These are phyloP conservation scores for Chrysopilus asiliformis DNA, from an alignment of 2,888 invertebrate genomes.

Conservation along the genomic window DNA sequence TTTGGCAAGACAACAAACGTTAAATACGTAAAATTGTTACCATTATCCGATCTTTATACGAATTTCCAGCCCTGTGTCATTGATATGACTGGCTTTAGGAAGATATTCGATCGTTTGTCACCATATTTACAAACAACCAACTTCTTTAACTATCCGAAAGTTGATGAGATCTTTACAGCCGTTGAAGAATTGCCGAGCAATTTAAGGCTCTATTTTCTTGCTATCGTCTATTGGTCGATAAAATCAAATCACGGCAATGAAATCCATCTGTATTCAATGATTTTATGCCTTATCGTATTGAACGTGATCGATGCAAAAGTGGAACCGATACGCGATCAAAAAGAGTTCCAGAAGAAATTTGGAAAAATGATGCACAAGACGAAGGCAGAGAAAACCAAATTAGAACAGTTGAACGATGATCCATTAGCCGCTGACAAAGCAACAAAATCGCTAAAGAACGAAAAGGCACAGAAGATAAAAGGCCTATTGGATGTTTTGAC, in stretches of 20 bases:
- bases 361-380: slow-evolving; percentile 26
- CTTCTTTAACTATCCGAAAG: no score
- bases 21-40: slow-evolving; percentile 21
- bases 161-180: slow-evolving; percentile 21
- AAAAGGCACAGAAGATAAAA: slow-evolving; percentile 16
- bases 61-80: slow-evolving; percentile 18
- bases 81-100: slow-evolving; percentile 22
- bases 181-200: slow-evolving; percentile 23
- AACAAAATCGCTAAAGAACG: slow-evolving; percentile 17
- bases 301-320: slow-evolving; percentile 29
- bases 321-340: slow-evolving; percentile 26
- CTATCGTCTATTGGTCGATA: slow-evolving; percentile 31
- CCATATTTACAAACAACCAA: no score
- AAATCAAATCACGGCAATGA: slow-evolving; percentile 25
- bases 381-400: slow-evolving; percentile 21
- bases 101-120: slow-evolving; percentile 20
- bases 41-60: slow-evolving; percentile 13
- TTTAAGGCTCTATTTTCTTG: slow-evolving; percentile 26
- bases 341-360: slow-evolving; percentile 26
- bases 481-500: slow-evolving; percentile 17
- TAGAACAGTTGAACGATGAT: neutral
- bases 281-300: slow-evolving; percentile 27
- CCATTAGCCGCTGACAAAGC: slow-evolving; percentile 16
- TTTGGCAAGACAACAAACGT: slow-evolving; percentile 28
- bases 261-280: slow-evolving; percentile 26